Base-by-base conservation (phyloP, 2,888 invertebrate genomes). In the Spisula solida region DNA sequence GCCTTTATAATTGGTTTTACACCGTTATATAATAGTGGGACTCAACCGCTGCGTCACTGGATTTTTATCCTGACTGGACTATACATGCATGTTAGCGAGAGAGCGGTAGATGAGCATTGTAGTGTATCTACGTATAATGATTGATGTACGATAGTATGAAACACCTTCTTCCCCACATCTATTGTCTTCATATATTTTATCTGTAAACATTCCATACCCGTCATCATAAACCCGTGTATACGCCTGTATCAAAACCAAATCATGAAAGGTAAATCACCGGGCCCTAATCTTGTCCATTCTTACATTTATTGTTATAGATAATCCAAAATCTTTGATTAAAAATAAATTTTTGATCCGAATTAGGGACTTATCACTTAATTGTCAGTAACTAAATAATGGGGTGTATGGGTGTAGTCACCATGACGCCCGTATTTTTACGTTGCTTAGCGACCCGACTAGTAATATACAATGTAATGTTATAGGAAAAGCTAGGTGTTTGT, bases 101-200 rank as follows among this genome's bases (percentile, higher is more conserved):
- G 41, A 5, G 41, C 8, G 41, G 60, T 66, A 66, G 10, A 31
- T 34, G 16, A 6, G 18, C 75, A 75, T 75, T 34, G 75, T 34
- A 12, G 34, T 1, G 75, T 75, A 75, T 75, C 75, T 75, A 75
- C 25, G 75, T 75, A 75, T 31, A 75, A 75, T 75, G 75, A 75
- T 34, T 75, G n/a, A 75, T 34, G 18, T 5, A 10, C 4, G 34
- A 75, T 31, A n/a, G 34, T 12, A 75, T 16, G 34, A 75, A 18
- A 75, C 12, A 0, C 18, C 10, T 75, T 31, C 31, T 75, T 12
- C 1, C 75, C 18, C 75, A 14, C 25, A 34, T 14, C 75, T 75
- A 31, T 34, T 34, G 75, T 75, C 16, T 75, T 75, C 29, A 75
- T 75, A 75, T 75, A 75, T 75, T 75, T 75, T 75, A 75, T 75